Evolutionary conservation across 2,888 invertebrate genomes (phyloP).

Genomic region (Byasa hedistus): DNA sequence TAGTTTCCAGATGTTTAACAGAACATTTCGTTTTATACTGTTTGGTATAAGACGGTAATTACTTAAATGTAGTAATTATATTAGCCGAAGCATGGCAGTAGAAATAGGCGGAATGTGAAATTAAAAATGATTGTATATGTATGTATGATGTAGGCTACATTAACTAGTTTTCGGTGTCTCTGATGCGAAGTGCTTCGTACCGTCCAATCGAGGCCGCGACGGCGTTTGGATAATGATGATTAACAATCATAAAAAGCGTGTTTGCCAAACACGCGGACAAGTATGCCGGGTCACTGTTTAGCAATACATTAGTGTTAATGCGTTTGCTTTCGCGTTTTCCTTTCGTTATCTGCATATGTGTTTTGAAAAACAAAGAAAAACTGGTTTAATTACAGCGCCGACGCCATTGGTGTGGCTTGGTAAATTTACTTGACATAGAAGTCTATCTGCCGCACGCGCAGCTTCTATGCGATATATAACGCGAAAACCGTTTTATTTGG

Average conservation of each 20-base stretch:
- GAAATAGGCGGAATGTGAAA: no score
- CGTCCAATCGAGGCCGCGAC: slow-evolving; percentile 4
- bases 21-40: no score
- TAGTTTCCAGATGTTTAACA: no score
- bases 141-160: not conserved
- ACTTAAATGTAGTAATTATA: no score
- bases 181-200: slow-evolving; percentile 4
- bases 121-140: no score
- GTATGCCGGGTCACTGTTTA: slow-evolving; percentile 9
- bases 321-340: slow-evolving; percentile 24
- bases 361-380: slow-evolving; percentile 24
- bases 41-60: no score
- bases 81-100: no score
- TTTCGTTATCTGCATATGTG: not conserved
- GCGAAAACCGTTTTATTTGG: not conserved
- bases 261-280: slow-evolving; percentile 13
- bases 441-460: not conserved
- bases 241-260: slow-evolving; percentile 17
- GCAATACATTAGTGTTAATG: slow-evolving; percentile 27
- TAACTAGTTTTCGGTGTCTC: slow-evolving; percentile 13
- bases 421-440: slow-evolving; percentile 21
- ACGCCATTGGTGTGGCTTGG: slow-evolving; percentile 19
- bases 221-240: slow-evolving; percentile 13
- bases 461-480: not conserved
- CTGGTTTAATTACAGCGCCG: slow-evolving; percentile 17